These are phyloP conservation scores for Cairina moschata DNA, from an alignment of 2,113 vertebrate genomes.

Conservation along the genomic window DNA sequence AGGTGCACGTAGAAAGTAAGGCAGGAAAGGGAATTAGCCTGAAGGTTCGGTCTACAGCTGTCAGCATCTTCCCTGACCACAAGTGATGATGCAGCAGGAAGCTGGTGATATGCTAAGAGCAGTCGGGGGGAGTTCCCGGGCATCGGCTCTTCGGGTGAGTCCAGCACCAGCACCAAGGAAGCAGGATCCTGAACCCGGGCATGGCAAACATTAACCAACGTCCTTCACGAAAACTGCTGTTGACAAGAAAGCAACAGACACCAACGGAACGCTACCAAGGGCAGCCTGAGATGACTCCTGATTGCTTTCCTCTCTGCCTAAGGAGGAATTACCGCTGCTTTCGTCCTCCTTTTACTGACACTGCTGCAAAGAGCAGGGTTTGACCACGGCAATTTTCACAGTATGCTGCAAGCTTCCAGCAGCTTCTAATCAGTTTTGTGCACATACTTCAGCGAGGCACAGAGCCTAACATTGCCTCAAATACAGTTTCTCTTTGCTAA, in stretches of 20 bases:
- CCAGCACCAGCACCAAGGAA: neutral
- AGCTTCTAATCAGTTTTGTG: neutral
- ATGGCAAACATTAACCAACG: neutral
- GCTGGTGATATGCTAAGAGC: rapidly evolving
- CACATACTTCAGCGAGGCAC: neutral
- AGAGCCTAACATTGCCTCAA: neutral
- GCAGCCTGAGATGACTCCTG: neutral
- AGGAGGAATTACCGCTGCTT: neutral
- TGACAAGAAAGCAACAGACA: neutral
- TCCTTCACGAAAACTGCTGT: neutral
- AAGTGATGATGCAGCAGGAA: neutral
- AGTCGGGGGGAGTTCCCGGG: neutral
- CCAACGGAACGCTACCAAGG: neutral
- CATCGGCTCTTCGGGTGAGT: neutral
- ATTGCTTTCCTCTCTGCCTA: neutral
- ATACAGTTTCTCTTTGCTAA: neutral
- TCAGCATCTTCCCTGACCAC: neutral
- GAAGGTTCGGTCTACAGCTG: neutral
- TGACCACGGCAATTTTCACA: neutral
- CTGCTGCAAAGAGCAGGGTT: neutral
- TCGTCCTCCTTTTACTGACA: neutral
- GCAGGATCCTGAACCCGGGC: neutral
- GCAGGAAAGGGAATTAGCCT: neutral
- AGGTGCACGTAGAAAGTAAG: rapidly evolving
- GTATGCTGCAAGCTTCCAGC: neutral